phyloP scores from a whole-genome alignment of 2,888 invertebrate genomes.

The Erebia ligea region DNA sequence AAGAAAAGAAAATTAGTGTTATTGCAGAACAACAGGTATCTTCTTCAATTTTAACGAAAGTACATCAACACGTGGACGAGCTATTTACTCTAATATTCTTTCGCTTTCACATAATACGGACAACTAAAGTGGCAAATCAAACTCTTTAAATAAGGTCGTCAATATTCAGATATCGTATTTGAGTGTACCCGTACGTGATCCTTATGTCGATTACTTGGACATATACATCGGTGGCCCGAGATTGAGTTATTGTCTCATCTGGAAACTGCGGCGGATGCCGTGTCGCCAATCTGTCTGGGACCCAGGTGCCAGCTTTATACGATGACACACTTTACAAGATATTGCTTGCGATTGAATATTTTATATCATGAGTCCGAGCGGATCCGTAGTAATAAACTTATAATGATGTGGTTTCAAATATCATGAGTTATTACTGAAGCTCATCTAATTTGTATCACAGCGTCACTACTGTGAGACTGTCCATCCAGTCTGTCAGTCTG shows the following conservation, averaged over 20 bases:
- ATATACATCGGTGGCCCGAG: conserved; percentile 38
- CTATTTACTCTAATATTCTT: neutral
- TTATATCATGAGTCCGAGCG: neutral
- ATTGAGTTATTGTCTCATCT: conserved; percentile 69
- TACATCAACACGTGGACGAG: neutral
- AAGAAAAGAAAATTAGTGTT: no score
- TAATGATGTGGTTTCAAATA: neutral
- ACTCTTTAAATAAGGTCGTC: conserved; percentile 20
- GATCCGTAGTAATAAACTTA: neutral
- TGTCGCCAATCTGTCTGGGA: conserved; percentile 48
- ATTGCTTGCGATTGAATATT: conserved; percentile 35
- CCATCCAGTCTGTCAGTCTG: no score
- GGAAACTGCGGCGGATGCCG: conserved; percentile 43
- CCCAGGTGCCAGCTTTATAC: conserved; percentile 59
- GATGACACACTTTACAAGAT: conserved; percentile 42
- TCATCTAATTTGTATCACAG: neutral
- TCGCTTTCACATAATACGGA: conserved; percentile 12
- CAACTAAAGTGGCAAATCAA: conserved; percentile 16
- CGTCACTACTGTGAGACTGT: neutral
- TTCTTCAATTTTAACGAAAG: no score
- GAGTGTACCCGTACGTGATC: conserved; percentile 30
- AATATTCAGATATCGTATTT: conserved; percentile 25
- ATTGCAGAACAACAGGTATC: no score
- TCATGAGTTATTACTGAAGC: no score
- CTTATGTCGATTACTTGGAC: conserved; percentile 25